Evolutionary conservation across 2,888 invertebrate species (phyloP), one percentile per base, ranked within the genome.

Genomic region (Luperina testacea): DNA sequence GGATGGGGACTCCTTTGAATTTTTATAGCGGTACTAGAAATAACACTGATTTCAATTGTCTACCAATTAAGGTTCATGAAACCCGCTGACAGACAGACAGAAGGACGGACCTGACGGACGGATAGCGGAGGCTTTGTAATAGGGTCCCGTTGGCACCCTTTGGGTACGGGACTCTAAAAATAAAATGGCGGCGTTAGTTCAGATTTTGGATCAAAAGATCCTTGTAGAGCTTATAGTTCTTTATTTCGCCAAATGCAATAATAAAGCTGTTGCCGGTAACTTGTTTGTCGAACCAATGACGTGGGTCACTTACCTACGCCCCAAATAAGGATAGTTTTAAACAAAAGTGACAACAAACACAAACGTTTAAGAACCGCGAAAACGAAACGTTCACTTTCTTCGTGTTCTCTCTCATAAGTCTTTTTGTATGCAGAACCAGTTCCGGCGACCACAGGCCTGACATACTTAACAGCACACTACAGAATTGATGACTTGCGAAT

Each of bases 371-470:
- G 86, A 90, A 83, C 87, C 84, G 83, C 88, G 77, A 90, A 90
- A 92, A 90, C 90, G 82, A 85, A 85, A 72, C 82, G 57, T 92
- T 94, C 92, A 94, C 95, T 95, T 95, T 95, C 95, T 94, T 94
- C 88, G 90, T 89, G 91, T 91, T 91, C 89, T 90, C 90, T 87
- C 87, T 82, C 89, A 85, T 87, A 77, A 88, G 87, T 88, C 87
- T 90, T 91, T 95, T 93, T 92, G 92, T 95, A 95, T 95, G 94
- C 95, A 91, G 88, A 89, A 89, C 92, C 88, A 87, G 92, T 91
- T 84, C 79, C 78, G 75, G 84, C 85, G 87, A 91, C 90, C 83
- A 91, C 91, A 83, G 82, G 87, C 86, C 72, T 93, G 94, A 92
- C 94, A 92, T 82, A 94, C 93, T 91, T 93, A 76, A 68, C 51